Base-by-base conservation (phyloP, 2,797 vertebrate genomes). In the Alauda arvensis region DNA sequence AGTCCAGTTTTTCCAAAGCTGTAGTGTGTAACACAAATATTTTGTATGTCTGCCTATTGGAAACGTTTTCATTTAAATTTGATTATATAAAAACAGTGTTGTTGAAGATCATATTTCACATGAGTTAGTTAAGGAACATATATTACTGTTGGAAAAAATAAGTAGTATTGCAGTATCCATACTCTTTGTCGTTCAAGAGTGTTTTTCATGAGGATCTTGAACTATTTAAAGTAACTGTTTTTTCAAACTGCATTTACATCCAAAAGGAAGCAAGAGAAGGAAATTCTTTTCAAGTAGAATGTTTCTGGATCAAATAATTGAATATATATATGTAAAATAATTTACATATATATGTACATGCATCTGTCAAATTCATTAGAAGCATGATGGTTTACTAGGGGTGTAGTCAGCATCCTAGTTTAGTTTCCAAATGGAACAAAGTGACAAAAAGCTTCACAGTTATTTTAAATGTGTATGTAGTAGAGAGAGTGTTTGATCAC, bases 11-110 rank as follows among this genome's bases (percentile, higher is more conserved):
- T 95, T 93, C 93, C 89, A 71, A 91, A 95, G 87, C 77, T 94
- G 94, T 95, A 94, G 90, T 95, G 91, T 94, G 93, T 94, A 94
- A 94, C 88, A 93, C 90, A 72, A 93, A 93, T 94, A 95, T 94
- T 94, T 92, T 95, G 89, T 94, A 92, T 94, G 93, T 95, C 92
- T 93, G 94, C 93, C 93, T 94, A 93, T 63, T 90, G 87, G 85
- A 91, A 94, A 85, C 83, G 59, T 90, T 94, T 95, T 95, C 56
- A 92, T 95, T 95, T 93, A 77, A 91, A 90, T 95, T 82, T 49
- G 52, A 39, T 92, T 75, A 80, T 90, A 79, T 92, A 39, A 91
- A 89, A 93, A 13, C 62, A 49, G 57, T 95, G 89, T 94, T 91
- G 59, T 91, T 85, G 62, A 83, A 91, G 53, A 70, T 80, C 51